A percentile compares a stretch with the other conserved stretches of the same genome.
Evolutionary conservation across 2,888 invertebrate species (phyloP).

Genomic region (Argynnis bischoffii): DNA sequence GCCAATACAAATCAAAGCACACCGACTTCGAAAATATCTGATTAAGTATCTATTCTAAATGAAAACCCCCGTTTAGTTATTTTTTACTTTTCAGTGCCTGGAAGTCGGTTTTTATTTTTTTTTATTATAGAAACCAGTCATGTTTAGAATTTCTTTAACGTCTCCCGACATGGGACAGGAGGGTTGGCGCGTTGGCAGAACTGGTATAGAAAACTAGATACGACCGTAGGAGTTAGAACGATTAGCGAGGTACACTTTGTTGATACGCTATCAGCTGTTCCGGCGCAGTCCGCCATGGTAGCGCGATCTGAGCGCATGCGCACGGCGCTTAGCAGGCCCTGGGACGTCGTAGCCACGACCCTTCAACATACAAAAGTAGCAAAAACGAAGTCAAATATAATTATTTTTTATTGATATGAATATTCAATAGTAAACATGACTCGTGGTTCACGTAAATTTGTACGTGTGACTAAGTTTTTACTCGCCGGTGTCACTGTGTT

Average conservation of each 20-base stretch:
- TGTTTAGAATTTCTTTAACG: constrained; percentile 49
- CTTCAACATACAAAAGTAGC: constrained; percentile 30
- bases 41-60: too few relatives aligned
- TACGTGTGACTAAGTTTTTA: constrained; percentile 66
- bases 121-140: constrained; percentile 59
- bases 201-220: constrained; percentile 76
- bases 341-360: constrained; percentile 47
- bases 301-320: constrained; percentile 75
- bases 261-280: constrained; percentile 80
- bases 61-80: too few relatives aligned
- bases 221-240: constrained; percentile 69
- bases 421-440: constrained; percentile 50
- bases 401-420: constrained; percentile 29
- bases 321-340: constrained; percentile 51
- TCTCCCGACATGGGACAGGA: constrained; percentile 47
- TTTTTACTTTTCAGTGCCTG: too few relatives aligned
- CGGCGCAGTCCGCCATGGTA: constrained; percentile 76
- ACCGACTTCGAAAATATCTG: too few relatives aligned
- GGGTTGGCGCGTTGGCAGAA: constrained; percentile 55
- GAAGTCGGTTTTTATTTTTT: too few relatives aligned
- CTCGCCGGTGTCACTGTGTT: constrained; percentile 69
- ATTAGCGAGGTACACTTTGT: constrained; percentile 75
- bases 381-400: constrained; percentile 10
- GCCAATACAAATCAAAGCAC: too few relatives aligned
- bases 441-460: constrained; percentile 59